Evolutionary conservation across 2,113 vertebrate species (phyloP), one percentile per base, ranked within the genome.

Genomic region (Calidris pygmaea): DNA sequence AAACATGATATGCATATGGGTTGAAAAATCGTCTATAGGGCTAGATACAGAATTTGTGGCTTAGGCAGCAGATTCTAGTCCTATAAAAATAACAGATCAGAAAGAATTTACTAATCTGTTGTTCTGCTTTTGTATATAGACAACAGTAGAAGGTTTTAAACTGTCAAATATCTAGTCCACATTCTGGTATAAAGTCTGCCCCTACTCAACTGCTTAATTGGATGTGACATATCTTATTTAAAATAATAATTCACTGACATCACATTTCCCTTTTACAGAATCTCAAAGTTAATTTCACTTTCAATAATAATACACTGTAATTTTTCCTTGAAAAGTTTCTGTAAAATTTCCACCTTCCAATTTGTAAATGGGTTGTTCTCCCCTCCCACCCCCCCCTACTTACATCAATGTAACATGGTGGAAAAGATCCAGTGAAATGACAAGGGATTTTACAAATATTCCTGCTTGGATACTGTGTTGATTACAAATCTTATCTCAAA

Each of bases 21-120:
- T 97, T 96, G 88, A 96, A 97, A 97, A 94, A 95, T 97, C 93
- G 88, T 72, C 19, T 76, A 0, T 83, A 78, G 12, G 30, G 7
- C 37, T 60, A 60, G 65, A 29, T 47, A 30, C 1, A 19, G 65
- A 65, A 72, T 45, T 74, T 80, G 9, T 65, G 60, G 14, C 35
- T 47, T 85, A 74, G 34, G 27, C 59, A 79, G 26, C 29, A 94
- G 43, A 48, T 86, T 84, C 45, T 81, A 53, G 14, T 67, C 32
- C 50, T 78, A 39, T 53, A 55, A 85, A 82, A 83, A 55, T 63
- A 88, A 0, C 7, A 6, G 4, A 63, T 47, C 5, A 71, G 37
- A 82, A 84, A 47, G 15, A 73, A 52, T 92, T 79, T 77, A 52
- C 37, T 67, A 23, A 59, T 23, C 34, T 83, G 0, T 59, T 62